Base-by-base conservation (phyloP, 2,113 vertebrate genomes). In the Phylloscopus trochiloides region DNA sequence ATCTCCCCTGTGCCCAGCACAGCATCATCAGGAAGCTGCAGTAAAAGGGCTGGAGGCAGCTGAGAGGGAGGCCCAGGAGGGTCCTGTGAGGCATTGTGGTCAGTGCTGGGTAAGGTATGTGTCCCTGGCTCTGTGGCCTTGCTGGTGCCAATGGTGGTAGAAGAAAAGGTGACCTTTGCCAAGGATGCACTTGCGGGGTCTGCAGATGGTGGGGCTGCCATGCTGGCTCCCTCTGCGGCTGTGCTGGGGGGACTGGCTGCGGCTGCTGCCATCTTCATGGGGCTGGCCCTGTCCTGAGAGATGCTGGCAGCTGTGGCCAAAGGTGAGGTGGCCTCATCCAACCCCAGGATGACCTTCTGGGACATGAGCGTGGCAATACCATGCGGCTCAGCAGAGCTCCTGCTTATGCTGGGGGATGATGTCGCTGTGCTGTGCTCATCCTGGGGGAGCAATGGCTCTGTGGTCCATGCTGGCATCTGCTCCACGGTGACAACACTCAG, bases 41-140 rank as follows among this genome's bases (percentile, higher is more conserved):
- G 3, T 0, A 8, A 66, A 50, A 62, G 42, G 28, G 19, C 14
- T 58, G 61, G 21, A 77, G 73, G 29, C 7, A 6, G 61, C 61
- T 43, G 68, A 74, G 51, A 0, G 0, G 8, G 15, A 29, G 25
- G 8, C 15, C n/a, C 19, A n/a, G 58, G 26, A 12, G 2, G 4
- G 19, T 90, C 55, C 70, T 71, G 65, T 0, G 1, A n/a, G 17
- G 32, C 1, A 0, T 1, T 14, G 28, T 10, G 51, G 32, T 12
- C 1, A 0, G 28, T 0, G 0, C 2, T 25, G n/a, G 81, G 24
- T 32, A 62, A 66, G 29, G 38, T 11, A 5, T 0, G 2, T 34
- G 55, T 32, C 17, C 34, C 34, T 58, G 76, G 31, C 38, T 80
- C 80, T n/a, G 76, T 20, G 51, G 47, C 18, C 24, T 54, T 2